Evolutionary conservation across 2,797 vertebrate genomes (phyloP), one percentile per base, ranked within the genome.

Genomic region (Lithobates pipiens): DNA sequence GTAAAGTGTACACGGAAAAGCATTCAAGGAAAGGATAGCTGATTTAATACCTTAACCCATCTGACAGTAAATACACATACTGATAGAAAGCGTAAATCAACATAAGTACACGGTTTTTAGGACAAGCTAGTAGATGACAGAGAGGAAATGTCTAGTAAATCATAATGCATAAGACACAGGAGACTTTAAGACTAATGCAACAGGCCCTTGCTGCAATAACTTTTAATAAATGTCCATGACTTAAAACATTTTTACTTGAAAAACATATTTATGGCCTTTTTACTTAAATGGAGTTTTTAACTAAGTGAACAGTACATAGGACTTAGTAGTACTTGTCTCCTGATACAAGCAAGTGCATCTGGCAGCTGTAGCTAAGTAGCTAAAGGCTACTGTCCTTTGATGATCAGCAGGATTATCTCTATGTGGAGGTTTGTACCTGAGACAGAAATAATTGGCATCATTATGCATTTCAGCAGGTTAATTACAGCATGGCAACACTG

Each of bases 391-490:
- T 54, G 32, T 32, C 46, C 34, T 83, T 39, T 74, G 70, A 83
- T 82, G 85, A 72, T 83, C 29, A 32, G 27, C 39, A 39, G 67
- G 74, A 83, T 86, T 78, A 77, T 72, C 50, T 65, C 27, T 42
- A 72, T 29, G n/a, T 36, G 39, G 73, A 78, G 74, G 25, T 77
- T 54, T 73, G 74, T 63, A 83, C 54, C 15, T 3, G 23, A 39
- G 68, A 74, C n/a, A 61, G 36, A 87, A 44, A 54, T 87, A 86
- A 86, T 79, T 79, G 70, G 69, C 69, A 83, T 83, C 32, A 79
- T 79, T 87, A 79, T 57, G 79, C 70, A 25, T 44, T 74, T 69
- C 4, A 87, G 69, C 61, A 72, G 46, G 44, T 75, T 87, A 76
- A 83, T 87, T 83, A 83, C 21, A 16, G 42, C 42, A 79, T 3